Evolutionary conservation across 2,888 invertebrate genomes (phyloP).

Genomic region (Drosophila fulvimacula): DNA sequence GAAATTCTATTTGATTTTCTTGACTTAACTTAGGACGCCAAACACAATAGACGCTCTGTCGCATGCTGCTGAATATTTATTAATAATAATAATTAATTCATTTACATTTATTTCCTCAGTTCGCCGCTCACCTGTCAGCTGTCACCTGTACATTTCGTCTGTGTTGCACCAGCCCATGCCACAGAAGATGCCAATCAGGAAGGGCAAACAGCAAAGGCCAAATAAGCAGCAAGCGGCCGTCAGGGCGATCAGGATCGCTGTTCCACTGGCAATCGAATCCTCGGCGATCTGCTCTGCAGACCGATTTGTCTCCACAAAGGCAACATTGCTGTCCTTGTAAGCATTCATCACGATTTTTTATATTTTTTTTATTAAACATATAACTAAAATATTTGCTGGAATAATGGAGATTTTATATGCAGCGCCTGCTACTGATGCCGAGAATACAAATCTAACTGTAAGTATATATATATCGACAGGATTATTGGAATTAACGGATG

Average conservation of each 20-base stretch:
- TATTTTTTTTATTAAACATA: background rate
- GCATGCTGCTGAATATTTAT: background rate
- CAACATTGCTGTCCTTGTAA: background rate
- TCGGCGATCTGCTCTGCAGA: background rate
- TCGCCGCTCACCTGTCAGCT: background rate
- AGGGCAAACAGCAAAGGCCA: constrained; percentile 23
- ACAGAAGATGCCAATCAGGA: constrained; percentile 26
- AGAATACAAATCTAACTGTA: background rate
- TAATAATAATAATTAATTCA: background rate
- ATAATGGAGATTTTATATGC: background rate
- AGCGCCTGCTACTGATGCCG: constrained; percentile 11
- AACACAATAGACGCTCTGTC: background rate
- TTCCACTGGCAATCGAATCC: background rate
- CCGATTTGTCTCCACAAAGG: too few relatives aligned
- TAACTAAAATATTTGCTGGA: background rate
- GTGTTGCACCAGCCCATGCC: constrained; percentile 21
- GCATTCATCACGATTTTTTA: background rate
- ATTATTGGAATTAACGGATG: too few relatives aligned
- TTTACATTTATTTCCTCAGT: too few relatives aligned
- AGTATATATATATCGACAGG: too few relatives aligned
- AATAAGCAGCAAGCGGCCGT: background rate
- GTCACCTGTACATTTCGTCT: background rate
- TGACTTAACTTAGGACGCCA: background rate
- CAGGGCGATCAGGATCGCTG: constrained; percentile 9
- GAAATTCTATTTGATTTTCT: background rate